phyloP scores from a whole-genome alignment of 2,797 vertebrate genomes.

The Orientallactaga sibirica region DNA sequence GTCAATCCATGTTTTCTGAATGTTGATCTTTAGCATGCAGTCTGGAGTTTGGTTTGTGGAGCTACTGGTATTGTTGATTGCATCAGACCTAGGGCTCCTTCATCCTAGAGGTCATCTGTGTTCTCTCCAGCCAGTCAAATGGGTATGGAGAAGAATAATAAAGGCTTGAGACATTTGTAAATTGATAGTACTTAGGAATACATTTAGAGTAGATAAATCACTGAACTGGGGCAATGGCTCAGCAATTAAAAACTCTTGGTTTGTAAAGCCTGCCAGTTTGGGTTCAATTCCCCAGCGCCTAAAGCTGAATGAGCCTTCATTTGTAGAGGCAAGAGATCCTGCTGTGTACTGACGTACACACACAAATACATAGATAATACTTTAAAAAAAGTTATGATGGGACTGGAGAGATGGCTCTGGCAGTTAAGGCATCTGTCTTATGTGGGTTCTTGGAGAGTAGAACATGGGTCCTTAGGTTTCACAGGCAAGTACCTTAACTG shows the following conservation, averaged over 20 bases:
- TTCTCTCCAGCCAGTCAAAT: neutral
- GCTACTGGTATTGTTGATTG: neutral
- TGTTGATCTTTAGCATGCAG: neutral
- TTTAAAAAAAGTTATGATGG: neutral
- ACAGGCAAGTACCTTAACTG: too few relatives aligned
- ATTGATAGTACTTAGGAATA: neutral
- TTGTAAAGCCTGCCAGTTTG: too few relatives aligned
- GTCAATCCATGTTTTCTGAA: neutral
- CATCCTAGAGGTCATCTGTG: neutral
- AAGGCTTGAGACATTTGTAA: neutral
- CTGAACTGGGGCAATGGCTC: neutral
- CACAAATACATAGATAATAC: neutral
- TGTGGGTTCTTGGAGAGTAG: too few relatives aligned
- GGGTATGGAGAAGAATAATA: neutral
- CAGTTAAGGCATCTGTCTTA: too few relatives aligned
- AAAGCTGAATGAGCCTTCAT: too few relatives aligned
- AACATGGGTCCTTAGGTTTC: too few relatives aligned
- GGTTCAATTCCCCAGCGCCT: too few relatives aligned
- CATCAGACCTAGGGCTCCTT: neutral
- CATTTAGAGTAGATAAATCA: neutral
- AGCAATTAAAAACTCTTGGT: too few relatives aligned
- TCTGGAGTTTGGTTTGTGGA: constrained; percentile 8
- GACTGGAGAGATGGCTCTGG: neutral
- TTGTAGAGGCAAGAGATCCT: too few relatives aligned
- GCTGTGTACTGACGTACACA: too few relatives aligned